Evolutionary conservation across 2,888 invertebrate species (phyloP).

Genomic region (Stenolophus ochropezus): DNA sequence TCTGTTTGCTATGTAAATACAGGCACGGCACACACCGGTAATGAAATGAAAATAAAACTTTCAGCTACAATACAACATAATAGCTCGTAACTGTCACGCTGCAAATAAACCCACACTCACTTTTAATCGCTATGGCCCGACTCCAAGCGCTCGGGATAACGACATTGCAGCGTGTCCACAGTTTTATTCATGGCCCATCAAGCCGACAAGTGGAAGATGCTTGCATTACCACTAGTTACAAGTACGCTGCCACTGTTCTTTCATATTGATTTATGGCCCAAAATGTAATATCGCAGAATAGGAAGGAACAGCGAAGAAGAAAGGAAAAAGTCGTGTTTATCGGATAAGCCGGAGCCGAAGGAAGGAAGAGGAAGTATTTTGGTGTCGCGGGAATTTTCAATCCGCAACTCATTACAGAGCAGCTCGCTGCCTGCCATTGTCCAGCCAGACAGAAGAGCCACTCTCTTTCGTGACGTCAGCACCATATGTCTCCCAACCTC

Average conservation of each 20-base stretch:
- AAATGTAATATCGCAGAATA: neutral
- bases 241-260: too few species aligned
- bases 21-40: neutral
- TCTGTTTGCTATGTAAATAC: constrained; percentile 22
- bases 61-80: constrained; percentile 10
- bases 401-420: constrained; percentile 47
- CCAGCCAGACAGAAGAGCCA: constrained; percentile 14
- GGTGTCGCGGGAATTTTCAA: constrained; percentile 39
- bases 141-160: neutral
- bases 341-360: constrained; percentile 18
- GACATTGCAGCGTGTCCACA: neutral
- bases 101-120: neutral
- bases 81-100: neutral
- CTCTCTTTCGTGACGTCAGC: constrained; percentile 21
- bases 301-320: neutral
- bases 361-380: constrained; percentile 27
- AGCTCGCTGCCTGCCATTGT: neutral
- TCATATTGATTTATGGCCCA: neutral
- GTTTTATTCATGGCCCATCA: neutral
- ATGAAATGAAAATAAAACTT: constrained; percentile 22
- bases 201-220: too few species aligned
- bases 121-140: neutral
- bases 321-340: constrained; percentile 25
- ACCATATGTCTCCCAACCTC: constrained; percentile 15
- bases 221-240: too few species aligned